Conservation (phyloP, 2,888 invertebrate genomes). For the Blastobasis lacticolella region DNA sequence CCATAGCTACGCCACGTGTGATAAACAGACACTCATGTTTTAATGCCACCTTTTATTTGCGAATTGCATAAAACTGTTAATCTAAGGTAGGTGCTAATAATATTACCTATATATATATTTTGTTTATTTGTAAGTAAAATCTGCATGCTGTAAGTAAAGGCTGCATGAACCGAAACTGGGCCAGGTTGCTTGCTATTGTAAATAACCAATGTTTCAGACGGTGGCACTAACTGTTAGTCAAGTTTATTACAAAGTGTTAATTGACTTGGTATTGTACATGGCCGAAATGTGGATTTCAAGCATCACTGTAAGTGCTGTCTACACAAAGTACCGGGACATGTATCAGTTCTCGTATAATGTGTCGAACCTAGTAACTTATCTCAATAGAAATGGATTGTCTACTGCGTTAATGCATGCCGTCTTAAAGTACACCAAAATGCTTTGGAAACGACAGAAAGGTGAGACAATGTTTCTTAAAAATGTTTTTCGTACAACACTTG, state of each 20-base stretch:
- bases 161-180: too few relatives aligned
- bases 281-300: conserved; percentile 42
- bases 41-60: too few relatives aligned
- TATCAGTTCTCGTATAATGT: conserved; percentile 44
- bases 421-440: conserved; percentile 33
- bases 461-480: background rate
- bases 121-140: too few relatives aligned
- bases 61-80: too few relatives aligned
- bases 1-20: too few relatives aligned
- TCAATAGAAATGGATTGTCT: conserved; percentile 35
- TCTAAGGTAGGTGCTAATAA: too few relatives aligned
- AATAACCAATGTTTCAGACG: too few relatives aligned
- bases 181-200: too few relatives aligned
- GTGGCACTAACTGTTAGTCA: conserved; percentile 19
- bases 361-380: conserved; percentile 29
- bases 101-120: too few relatives aligned
- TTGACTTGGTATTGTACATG: conserved; percentile 29
- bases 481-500: too few relatives aligned
- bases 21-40: too few relatives aligned
- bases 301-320: conserved; percentile 33
- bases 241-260: conserved; percentile 36
- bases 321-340: conserved; percentile 36
- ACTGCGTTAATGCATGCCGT: conserved; percentile 30
- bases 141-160: too few relatives aligned
- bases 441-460: conserved; percentile 55